Conservation (phyloP, 2,113 vertebrate genomes). For the Tyto alba region DNA sequence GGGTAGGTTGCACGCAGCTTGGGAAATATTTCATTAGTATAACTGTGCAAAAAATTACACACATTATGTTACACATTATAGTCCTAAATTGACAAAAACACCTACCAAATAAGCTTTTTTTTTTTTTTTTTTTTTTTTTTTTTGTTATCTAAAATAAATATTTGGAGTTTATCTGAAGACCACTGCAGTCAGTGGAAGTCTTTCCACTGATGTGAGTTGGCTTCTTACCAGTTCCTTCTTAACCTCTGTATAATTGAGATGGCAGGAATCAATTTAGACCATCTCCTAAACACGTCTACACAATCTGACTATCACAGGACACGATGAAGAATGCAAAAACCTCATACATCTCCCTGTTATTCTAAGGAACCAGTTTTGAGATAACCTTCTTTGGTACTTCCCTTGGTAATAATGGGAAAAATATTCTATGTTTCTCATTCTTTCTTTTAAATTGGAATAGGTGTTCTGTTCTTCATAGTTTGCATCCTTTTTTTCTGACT, state of each 20-base stretch:
- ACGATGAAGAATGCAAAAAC: background rate
- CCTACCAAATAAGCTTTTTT: background rate
- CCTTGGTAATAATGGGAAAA: background rate
- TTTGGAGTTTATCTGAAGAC: background rate
- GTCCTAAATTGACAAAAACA: background rate
- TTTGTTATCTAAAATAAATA: background rate
- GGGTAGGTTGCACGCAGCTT: background rate
- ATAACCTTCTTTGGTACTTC: background rate
- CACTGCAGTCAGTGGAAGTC: background rate
- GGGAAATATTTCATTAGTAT: background rate
- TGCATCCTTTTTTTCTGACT: background rate
- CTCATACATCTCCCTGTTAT: background rate
- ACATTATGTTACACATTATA: background rate
- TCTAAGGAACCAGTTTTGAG: background rate
- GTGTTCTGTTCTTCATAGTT: background rate
- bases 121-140: background rate
- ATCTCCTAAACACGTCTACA: background rate
- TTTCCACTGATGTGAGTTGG: background rate
- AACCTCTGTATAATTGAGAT: background rate
- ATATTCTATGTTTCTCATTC: background rate
- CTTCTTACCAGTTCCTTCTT: background rate
- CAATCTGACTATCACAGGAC: background rate
- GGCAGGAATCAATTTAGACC: background rate
- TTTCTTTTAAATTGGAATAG: background rate
- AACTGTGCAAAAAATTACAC: background rate